Evolutionary conservation across 1,140 invertebrate species (phyloP).

Genomic region (Polypedilum pembai): DNA sequence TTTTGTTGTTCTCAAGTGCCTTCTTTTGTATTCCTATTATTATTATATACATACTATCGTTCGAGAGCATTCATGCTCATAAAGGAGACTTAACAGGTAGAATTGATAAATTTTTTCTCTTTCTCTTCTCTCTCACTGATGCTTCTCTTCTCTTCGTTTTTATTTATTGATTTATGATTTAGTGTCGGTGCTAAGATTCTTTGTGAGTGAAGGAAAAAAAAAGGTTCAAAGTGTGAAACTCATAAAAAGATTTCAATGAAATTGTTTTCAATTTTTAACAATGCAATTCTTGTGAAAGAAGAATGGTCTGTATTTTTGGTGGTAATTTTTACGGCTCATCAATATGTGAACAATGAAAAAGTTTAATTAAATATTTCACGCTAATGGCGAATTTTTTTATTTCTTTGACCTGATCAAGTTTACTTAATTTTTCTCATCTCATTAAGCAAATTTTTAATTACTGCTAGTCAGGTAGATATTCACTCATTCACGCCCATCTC

Average conservation of each 20-base stretch:
- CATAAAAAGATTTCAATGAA: conserved; percentile 10
- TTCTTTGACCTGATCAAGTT: neutral
- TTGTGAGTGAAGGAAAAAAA: neutral
- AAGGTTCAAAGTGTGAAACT: conserved; percentile 17
- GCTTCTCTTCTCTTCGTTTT: neutral
- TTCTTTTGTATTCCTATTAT: conserved; percentile 18
- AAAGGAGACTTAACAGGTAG: conserved; percentile 16
- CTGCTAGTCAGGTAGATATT: too few species aligned
- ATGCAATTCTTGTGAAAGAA: conserved; percentile 18
- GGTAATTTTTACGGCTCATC: neutral
- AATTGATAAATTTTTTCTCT: conserved; percentile 13
- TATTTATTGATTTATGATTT: conserved; percentile 20
- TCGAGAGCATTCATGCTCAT: conserved; percentile 16
- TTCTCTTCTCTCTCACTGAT: neutral
- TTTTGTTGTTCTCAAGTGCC: neutral
- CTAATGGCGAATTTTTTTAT: neutral
- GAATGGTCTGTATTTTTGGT: neutral
- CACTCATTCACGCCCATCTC: too few species aligned
- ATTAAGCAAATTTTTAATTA: too few species aligned
- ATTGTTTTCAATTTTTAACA: neutral
- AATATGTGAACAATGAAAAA: neutral
- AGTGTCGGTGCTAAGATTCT: conserved; percentile 15
- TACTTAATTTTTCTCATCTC: too few species aligned
- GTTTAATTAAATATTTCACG: neutral
- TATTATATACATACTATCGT: neutral